Percentiles rank a stretch among this genome's conserved stretches.
phyloP scores from a whole-genome alignment of 2,113 vertebrate species.

The Acrocephalus arundinaceus region DNA sequence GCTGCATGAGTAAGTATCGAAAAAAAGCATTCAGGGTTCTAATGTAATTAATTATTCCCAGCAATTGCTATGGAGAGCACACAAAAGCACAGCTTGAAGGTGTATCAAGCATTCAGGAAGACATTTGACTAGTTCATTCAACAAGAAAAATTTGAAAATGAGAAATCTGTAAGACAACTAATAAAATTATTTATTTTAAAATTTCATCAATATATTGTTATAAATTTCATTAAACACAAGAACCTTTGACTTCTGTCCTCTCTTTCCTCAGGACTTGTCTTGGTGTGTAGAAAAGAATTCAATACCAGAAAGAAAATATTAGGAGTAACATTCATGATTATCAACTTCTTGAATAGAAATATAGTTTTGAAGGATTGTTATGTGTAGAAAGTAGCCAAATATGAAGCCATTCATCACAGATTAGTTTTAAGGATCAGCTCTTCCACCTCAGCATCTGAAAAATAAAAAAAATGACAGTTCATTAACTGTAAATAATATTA shows the following conservation, averaged over 20 bases:
- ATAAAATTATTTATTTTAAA: constrained; percentile 40
- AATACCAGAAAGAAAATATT: background rate
- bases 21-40: background rate
- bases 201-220: background rate
- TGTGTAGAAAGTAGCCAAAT: background rate
- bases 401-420: background rate
- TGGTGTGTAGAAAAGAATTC: background rate
- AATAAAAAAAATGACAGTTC: constrained; percentile 16
- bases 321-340: background rate
- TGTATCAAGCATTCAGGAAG: background rate
- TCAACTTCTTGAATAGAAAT: background rate
- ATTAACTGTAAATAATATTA: constrained; percentile 37
- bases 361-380: background rate
- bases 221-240: background rate
- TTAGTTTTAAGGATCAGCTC: constrained; percentile 1
- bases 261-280: background rate
- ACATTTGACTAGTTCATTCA: background rate
- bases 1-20: background rate
- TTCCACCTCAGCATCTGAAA: constrained; percentile 43
- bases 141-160: background rate
- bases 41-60: background rate
- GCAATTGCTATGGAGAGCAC: background rate
- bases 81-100: background rate
- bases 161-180: background rate
- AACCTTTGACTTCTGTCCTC: background rate